Evolutionary conservation across 2,888 invertebrate species (phyloP), one percentile per base, ranked within the genome.

Genomic region (Chalcis sispes): DNA sequence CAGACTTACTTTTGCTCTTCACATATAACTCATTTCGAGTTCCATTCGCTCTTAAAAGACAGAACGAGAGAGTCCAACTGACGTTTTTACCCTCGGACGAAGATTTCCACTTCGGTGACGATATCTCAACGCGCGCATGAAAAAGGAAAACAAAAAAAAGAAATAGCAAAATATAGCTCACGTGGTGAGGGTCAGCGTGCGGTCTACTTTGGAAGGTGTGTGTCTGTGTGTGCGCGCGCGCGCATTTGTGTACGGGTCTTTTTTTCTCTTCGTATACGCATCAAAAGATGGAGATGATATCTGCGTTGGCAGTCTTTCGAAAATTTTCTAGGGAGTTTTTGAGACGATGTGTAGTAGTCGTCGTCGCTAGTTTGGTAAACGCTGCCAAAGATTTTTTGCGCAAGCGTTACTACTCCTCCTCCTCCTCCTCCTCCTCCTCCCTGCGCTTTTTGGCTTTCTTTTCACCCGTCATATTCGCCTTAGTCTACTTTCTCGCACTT

Each of bases 381-480:
- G 7, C 29, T 69, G 61, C 74, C 62, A 74, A 74, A 42, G 61
- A 59, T 70, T 32, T 66, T n/a, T 56, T 46, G 23, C 10, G 2
- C 50, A 7, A 2, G 4, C 10, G 36, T 36, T 36, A 10, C 5
- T 36, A 36, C 36, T 10, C 36, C 5, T 36, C 10, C 10, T 36
- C 36, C 36, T 36, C 10, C 10, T 36, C 10, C 10, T 36, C 10
- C 36, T 10, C 10, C 54, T 23, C 29, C 8, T 56, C 40, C 40
- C 27, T 7, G 13, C 18, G 50, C 52, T 64, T 69, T 75, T 59
- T 67, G 64, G 46, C 71, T 52, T 61, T 36, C 56, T 29, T n/a
- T n/a, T n/a, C n/a, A n/a, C n/a, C 40, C 58, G 65, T 75, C 75
- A 75, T 75, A 71, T 65, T 75, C 70, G 56, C 56, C 59, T 65